Percentiles rank a stretch among this genome's conserved stretches.
Conservation (phyloP, 2,888 invertebrate genomes). For the Cyclophora albipunctata region DNA sequence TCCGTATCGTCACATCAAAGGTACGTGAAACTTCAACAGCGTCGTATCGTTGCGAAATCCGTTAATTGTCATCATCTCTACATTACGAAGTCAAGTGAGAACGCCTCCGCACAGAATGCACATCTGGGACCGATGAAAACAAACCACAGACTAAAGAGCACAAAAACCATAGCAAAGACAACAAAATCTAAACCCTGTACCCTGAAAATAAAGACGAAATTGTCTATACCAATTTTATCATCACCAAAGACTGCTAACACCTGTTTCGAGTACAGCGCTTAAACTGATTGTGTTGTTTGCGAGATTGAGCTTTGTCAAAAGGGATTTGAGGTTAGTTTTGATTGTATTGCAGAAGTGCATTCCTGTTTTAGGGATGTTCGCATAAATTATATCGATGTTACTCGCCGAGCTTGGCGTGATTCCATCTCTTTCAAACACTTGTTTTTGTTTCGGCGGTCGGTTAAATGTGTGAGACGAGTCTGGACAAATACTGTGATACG, state of each 20-base stretch:
- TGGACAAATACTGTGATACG: slow-evolving; percentile 14
- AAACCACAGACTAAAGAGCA: slow-evolving; percentile 25
- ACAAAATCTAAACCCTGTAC: slow-evolving; percentile 20
- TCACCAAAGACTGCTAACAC: slow-evolving; percentile 61
- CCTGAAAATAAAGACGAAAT: slow-evolving; percentile 2
- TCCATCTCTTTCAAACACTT: slow-evolving; percentile 60
- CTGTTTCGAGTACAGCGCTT: slow-evolving; percentile 68
- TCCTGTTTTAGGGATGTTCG: slow-evolving; percentile 71
- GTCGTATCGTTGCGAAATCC: slow-evolving; percentile 27
- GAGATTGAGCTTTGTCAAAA: no score
- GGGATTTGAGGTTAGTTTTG: no score
- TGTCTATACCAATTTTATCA: slow-evolving; percentile 8
- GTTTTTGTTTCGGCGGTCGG: slow-evolving; percentile 60
- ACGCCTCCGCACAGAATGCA: slow-evolving; percentile 64
- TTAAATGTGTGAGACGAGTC: slow-evolving; percentile 55
- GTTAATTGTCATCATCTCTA: slow-evolving; percentile 60
- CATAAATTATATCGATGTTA: slow-evolving; percentile 74
- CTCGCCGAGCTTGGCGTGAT: slow-evolving; percentile 51
- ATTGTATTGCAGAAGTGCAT: slow-evolving; percentile 34
- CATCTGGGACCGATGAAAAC: slow-evolving; percentile 69
- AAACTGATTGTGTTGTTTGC: slow-evolving; percentile 24
- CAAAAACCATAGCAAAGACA: slow-evolving; percentile 11
- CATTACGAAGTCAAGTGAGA: slow-evolving; percentile 50
- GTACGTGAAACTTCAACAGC: slow-evolving; percentile 6
- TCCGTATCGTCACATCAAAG: no score